Base-by-base conservation (phyloP, 2,888 invertebrate species). In the Sphecodes monilicornis region DNA sequence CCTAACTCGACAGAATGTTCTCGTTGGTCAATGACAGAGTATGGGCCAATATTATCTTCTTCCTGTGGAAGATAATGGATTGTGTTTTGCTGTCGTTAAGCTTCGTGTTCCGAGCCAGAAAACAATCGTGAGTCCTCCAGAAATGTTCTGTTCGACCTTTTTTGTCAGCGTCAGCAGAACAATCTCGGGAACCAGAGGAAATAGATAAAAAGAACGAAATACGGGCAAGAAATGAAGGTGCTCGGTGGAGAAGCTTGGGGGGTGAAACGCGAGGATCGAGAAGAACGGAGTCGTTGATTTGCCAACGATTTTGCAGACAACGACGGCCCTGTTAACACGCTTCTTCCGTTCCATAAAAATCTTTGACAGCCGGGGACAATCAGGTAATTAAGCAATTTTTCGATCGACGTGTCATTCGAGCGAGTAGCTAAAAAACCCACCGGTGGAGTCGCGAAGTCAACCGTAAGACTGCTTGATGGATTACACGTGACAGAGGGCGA, bases 401-500 rank as follows among this genome's bases (percentile, higher is more conserved):
- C 36, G 11, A 50, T 46, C 32, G 29, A 6, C 3, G 46, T 54
- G 43, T 78, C 60, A 29, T 76, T 85, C 36, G 39, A 70, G 60
- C 16, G 68, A 73, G 26, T 71, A 76, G 8, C 6, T 26, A 22
- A 36, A 26, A n/a, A 36, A 76, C 8, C 50, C 64, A 39, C 11
- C 74, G 57, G 76, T 54, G 60, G 29, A 69, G 74, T 72, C 36
- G 57, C 43, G 41, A 57, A 54, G 46, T n/a, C 29, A 36, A 54
- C 71, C 41, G 78, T 43, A 50, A 74, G 68, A 66, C 11, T n/a
- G 79, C 71, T 89, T 89, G 87, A 89, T 89, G 78, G 78, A 89
- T 89, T 83, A 68, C 54, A 74, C 22, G 50, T 73, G 89, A 89
- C 89, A 84, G 69, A 43, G 66, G 43, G 78, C 84, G 89, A 86